Percentiles rank a stretch among this genome's conserved stretches.
phyloP scores from a whole-genome alignment of 2,888 invertebrate species.

The Aleiodes alternator region DNA sequence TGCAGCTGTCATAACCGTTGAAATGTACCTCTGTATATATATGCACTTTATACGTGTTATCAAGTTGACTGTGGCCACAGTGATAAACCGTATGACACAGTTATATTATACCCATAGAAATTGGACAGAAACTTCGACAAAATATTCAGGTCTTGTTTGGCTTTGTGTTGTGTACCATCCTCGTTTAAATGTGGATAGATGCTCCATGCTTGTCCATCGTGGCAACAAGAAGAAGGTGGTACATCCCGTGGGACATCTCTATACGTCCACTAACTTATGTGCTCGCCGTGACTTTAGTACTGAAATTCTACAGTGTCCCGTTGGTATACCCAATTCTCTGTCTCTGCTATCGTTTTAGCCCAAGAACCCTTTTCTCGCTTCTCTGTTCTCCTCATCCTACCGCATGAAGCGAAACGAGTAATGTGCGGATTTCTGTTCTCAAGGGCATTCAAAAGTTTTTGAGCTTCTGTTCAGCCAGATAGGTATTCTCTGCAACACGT shows the following conservation, averaged over 20 bases:
- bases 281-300: slow-evolving; percentile 15
- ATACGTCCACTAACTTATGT: slow-evolving; percentile 50
- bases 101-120: slow-evolving; percentile 16
- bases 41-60: not conserved
- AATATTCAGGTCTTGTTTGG: slow-evolving; percentile 55
- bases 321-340: slow-evolving; percentile 26
- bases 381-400: too few relatives aligned
- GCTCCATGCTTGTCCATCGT: slow-evolving; percentile 49
- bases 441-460: slow-evolving; percentile 53
- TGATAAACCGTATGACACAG: slow-evolving; percentile 34
- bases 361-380: slow-evolving; percentile 34
- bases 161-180: slow-evolving; percentile 40
- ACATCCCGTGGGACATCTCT: slow-evolving; percentile 31
- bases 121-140: slow-evolving; percentile 49
- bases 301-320: slow-evolving; percentile 28
- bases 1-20: not conserved
- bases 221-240: slow-evolving; percentile 34
- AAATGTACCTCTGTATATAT: slow-evolving; percentile 5
- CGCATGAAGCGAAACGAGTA: slow-evolving; percentile 53
- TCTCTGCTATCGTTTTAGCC: slow-evolving; percentile 6
- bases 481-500: slow-evolving; percentile 14
- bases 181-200: slow-evolving; percentile 21
- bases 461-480: slow-evolving; percentile 18
- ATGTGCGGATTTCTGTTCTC: slow-evolving; percentile 54
- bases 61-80: slow-evolving; percentile 22